Conservation (phyloP, 35 echinoderm and acorn worm species). For the Anneissia japonica region DNA sequence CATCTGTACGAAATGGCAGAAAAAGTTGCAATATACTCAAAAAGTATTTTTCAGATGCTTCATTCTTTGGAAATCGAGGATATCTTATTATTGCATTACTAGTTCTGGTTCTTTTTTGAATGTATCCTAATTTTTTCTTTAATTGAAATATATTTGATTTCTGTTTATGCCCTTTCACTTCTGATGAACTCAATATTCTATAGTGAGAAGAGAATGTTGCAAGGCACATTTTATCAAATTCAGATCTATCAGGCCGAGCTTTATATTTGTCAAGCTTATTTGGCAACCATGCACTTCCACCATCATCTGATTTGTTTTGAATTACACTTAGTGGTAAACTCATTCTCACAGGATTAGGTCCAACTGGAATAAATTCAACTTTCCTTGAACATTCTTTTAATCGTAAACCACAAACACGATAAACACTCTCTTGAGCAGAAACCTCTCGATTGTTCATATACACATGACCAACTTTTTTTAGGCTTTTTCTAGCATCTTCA, state of each 20-base stretch:
- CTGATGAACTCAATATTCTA: conserved; percentile 7
- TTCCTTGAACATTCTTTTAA: conserved; percentile 30
- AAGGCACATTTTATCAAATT: conserved; percentile 36
- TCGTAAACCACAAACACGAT: conserved; percentile 20
- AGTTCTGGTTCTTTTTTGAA: conserved; percentile 33
- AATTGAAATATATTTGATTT: conserved; percentile 15
- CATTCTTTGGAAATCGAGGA: conserved; percentile 17
- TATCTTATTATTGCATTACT: conserved; percentile 40
- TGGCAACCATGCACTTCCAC: conserved; percentile 21
- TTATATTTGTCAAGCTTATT: conserved; percentile 28
- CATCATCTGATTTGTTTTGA: conserved; percentile 25
- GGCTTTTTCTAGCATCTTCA: conserved; percentile 22
- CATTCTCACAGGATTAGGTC: conserved; percentile 3
- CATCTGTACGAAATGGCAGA: conserved; percentile 28
- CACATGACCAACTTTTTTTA: conserved; percentile 40
- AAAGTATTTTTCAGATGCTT: conserved; percentile 31
- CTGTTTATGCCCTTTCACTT: background rate
- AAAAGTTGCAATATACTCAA: conserved; percentile 31
- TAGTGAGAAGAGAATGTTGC: conserved; percentile 38
- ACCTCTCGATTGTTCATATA: conserved; percentile 60
- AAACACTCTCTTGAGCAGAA: conserved; percentile 50
- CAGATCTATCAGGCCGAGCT: background rate
- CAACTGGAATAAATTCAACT: conserved; percentile 2
- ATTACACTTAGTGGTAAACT: conserved; percentile 40
- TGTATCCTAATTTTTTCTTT: conserved; percentile 20